Evolutionary conservation across 1,140 invertebrate genomes (phyloP).

Genomic region (Helicoverpa armigera): DNA sequence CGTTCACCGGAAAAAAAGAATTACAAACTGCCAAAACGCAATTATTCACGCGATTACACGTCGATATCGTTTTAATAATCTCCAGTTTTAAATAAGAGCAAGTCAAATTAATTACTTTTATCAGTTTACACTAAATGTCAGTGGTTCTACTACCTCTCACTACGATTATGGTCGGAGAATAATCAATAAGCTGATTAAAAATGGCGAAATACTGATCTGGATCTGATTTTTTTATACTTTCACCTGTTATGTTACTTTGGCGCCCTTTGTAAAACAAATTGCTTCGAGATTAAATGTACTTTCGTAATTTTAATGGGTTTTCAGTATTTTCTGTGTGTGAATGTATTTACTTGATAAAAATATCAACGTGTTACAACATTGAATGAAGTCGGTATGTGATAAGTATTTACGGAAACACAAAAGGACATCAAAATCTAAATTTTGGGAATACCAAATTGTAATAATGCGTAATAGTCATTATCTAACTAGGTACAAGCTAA

Average conservation of each 20-base stretch:
- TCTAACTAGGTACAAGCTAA: too few relatives aligned
- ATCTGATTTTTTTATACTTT: conserved; percentile 43
- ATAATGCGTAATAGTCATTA: too few relatives aligned
- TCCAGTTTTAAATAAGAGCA: conserved; percentile 12
- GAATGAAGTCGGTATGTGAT: too few relatives aligned
- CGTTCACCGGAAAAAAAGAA: not conserved
- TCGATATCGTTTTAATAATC: conserved; percentile 13
- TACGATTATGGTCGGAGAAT: conserved; percentile 23
- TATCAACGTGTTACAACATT: too few relatives aligned
- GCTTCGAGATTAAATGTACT: not conserved
- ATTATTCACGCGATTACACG: conserved; percentile 7
- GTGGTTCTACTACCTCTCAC: conserved; percentile 29
- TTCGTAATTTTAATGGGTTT: not conserved
- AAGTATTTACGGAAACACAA: too few relatives aligned
- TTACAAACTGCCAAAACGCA: not conserved
- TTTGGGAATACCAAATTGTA: too few relatives aligned
- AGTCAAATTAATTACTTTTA: conserved; percentile 13
- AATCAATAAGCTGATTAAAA: conserved; percentile 41
- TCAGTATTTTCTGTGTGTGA: not conserved
- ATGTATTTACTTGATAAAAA: too few relatives aligned
- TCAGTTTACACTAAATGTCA: conserved; percentile 40
- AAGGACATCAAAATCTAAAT: too few relatives aligned
- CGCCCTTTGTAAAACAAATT: not conserved
- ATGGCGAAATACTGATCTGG: conserved; percentile 37
- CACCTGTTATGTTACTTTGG: not conserved